Conservation (phyloP, 2,113 vertebrate genomes). For the Lonchura striata region DNA sequence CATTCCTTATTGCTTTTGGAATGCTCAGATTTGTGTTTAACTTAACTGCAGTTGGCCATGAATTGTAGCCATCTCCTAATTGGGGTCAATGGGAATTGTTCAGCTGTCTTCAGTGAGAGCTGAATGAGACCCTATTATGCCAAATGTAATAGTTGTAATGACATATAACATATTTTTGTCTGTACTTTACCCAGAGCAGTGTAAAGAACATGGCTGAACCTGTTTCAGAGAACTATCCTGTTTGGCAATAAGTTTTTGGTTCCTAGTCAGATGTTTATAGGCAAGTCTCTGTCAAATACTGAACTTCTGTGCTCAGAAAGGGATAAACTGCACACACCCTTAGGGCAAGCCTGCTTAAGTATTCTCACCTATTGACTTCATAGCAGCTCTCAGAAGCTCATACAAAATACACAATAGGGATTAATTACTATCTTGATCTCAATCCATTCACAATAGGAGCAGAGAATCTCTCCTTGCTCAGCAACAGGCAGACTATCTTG, state of each 20-base stretch:
- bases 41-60: background rate
- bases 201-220: background rate
- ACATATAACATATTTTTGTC: background rate
- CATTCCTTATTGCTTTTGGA: background rate
- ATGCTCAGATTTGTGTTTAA: background rate
- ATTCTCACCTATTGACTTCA: constrained; percentile 1
- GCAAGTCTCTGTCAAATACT: background rate
- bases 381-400: background rate
- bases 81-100: background rate
- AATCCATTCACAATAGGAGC: background rate
- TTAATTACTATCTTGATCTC: background rate
- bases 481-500: background rate
- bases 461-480: background rate
- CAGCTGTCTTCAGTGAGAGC: background rate
- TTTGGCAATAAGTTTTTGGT: background rate
- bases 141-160: background rate
- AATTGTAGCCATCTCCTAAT: background rate
- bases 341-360: background rate
- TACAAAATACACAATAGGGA: background rate
- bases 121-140: background rate
- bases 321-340: background rate
- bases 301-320: constrained; percentile 7
- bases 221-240: background rate
- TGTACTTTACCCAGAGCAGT: background rate
- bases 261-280: background rate